A percentile compares a stretch with the other conserved stretches of the same genome.
phyloP scores from a whole-genome alignment of 37 sponge, comb jelly and placozoan species.

The Dysidea cf. avara region DNA sequence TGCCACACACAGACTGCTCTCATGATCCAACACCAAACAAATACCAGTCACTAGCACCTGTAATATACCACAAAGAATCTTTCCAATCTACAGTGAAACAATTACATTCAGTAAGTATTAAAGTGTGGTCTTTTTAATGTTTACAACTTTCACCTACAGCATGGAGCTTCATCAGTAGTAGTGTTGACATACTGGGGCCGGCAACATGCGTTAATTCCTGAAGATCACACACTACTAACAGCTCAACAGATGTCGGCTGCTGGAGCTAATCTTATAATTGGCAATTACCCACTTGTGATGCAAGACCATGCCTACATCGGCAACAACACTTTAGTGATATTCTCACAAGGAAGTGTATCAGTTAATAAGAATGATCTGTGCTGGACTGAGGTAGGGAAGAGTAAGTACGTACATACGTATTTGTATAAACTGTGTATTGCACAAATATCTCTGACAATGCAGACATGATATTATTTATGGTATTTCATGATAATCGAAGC shows the following conservation, averaged over 20 bases:
- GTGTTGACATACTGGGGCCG: constrained; percentile 77
- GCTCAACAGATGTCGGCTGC: constrained; percentile 52
- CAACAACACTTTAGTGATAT: constrained; percentile 61
- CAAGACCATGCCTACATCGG: constrained; percentile 78
- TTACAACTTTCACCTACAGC: constrained; percentile 9
- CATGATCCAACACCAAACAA: no score
- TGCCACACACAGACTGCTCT: constrained; percentile 35
- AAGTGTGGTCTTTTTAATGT: background rate
- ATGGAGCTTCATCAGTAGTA: constrained; percentile 51
- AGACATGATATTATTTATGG: no score
- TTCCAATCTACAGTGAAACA: constrained; percentile 32
- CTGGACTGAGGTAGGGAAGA: constrained; percentile 47
- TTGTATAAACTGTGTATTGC: background rate
- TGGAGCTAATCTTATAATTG: constrained; percentile 42
- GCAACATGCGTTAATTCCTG: constrained; percentile 39
- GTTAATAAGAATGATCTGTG: constrained; percentile 19
- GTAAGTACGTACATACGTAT: no score
- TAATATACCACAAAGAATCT: constrained; percentile 34
- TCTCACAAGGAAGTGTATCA: constrained; percentile 43
- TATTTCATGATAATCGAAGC: no score
- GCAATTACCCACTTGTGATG: constrained; percentile 48
- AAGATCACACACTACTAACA: constrained; percentile 43
- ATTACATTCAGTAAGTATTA: constrained; percentile 37
- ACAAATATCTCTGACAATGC: background rate
- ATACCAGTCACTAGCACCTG: constrained; percentile 51